These are phyloP conservation scores for Eristalinus sepulchralis DNA, from an alignment of 2,888 invertebrate species.

Conservation along the genomic window DNA sequence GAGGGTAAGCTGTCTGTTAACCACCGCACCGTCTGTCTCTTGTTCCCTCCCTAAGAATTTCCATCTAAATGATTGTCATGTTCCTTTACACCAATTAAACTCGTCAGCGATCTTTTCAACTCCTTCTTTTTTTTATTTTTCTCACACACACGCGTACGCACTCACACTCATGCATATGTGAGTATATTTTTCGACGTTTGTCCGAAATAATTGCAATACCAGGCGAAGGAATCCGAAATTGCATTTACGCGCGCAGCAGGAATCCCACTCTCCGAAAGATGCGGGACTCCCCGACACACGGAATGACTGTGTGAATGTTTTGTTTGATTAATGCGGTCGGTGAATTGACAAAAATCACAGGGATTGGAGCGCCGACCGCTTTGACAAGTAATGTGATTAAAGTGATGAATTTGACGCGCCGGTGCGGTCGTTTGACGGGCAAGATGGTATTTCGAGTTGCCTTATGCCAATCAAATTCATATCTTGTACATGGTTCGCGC, in stretches of 20 bases:
- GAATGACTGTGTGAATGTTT: constrained; percentile 54
- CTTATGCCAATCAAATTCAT: constrained; percentile 6
- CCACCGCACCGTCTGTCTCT: background rate
- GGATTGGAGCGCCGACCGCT: constrained; percentile 56
- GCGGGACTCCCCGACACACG: constrained; percentile 29
- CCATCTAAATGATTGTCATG: constrained; percentile 57
- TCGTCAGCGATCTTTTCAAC: constrained; percentile 30
- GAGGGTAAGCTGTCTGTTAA: constrained; percentile 33
- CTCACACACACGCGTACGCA: background rate
- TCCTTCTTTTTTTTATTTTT: constrained; percentile 13
- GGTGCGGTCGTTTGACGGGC: constrained; percentile 6
- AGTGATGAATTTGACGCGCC: constrained; percentile 57
- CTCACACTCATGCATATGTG: no score
- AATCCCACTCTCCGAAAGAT: constrained; percentile 27
- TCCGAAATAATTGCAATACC: constrained; percentile 66
- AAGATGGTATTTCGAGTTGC: background rate
- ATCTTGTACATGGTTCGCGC: background rate
- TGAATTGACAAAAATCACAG: constrained; percentile 60
- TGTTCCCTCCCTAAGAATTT: constrained; percentile 23
- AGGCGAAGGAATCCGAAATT: constrained; percentile 56
- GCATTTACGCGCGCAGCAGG: constrained; percentile 59
- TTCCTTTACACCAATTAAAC: constrained; percentile 62
- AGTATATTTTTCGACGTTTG: constrained; percentile 31
- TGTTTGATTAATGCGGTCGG: constrained; percentile 58
- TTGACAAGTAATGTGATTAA: constrained; percentile 58